Evolutionary conservation across 1,140 invertebrate species (phyloP), one percentile per base, ranked within the genome.

Genomic region (Yoshiicerus persimilis): DNA sequence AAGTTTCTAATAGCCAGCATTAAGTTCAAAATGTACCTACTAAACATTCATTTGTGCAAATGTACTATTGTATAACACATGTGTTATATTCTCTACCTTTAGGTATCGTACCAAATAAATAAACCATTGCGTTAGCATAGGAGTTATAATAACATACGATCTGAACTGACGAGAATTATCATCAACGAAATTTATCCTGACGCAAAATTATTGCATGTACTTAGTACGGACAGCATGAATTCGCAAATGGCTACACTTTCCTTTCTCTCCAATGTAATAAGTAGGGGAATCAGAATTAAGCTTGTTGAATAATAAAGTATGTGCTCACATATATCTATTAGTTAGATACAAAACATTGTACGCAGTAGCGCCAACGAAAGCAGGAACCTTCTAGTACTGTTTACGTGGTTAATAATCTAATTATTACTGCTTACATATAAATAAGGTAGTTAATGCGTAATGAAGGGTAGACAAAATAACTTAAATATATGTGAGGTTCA

Each of bases 161-260:
- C 47, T 56, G 47, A 56, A 56, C 75, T 32, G 32, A 80, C 20
- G 75, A 80, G 75, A 80, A 80, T 80, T 80, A 80, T 80, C 75
- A 80, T 80, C n/a, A 80, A 80, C 16, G 30, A 32, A 80, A 80
- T 80, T 38, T 80, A 80, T 80, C 38, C 38, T n/a, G 70, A 77
- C 70, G 70, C 30, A 36, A 77, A 77, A 36, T 77, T 77, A 77
- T 77, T 77, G 70, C 70, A 77, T 77, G 70, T 77, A n/a, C 70
- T 77, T 77, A 36, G 34, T 32, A 32, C 16, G 30, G 70, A 77
- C 70, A 77, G 70, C 27, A 77, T 77, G 70, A 77, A 38, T 77
- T 77, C 70, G 70, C 30, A 77, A 34, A 77, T 38, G n/a, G n/a
- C 41, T 47, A 20, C 4, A n/a, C n/a, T n/a, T n/a, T n/a, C n/a